Evolutionary conservation across 2,888 invertebrate species (phyloP).

Genomic region (Aphodius granarius): DNA sequence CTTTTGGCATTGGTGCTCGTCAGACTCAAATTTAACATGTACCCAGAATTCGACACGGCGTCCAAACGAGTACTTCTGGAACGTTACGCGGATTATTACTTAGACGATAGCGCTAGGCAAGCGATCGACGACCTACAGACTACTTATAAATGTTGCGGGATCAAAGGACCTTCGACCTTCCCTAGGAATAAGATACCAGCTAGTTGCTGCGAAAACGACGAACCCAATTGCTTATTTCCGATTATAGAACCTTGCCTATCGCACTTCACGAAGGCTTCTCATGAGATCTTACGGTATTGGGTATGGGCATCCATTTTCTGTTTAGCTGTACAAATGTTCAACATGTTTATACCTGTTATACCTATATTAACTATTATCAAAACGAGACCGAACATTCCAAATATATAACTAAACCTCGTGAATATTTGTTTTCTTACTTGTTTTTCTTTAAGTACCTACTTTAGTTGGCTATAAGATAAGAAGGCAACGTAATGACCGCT

Average conservation of each 20-base stretch:
- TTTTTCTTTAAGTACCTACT: no score
- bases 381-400: neutral
- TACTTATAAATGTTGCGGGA: neutral
- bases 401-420: neutral
- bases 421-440: neutral
- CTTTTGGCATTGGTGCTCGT: neutral
- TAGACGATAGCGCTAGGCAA: neutral
- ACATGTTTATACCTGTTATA: neutral
- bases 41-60: neutral
- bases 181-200: neutral
- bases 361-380: neutral
- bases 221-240: neutral
- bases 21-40: neutral
- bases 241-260: neutral
- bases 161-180: neutral
- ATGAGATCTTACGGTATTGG: neutral
- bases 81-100: neutral
- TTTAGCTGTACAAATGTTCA: neutral
- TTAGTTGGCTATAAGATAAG: no score
- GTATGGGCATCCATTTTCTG: neutral
- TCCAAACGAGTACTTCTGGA: neutral
- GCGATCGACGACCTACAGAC: neutral
- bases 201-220: neutral
- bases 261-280: neutral
- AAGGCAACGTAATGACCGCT: slow-evolving; percentile 36